These are phyloP conservation scores for Cyanistes caeruleus DNA, from an alignment of 2,113 vertebrate species.

Conservation along the genomic window DNA sequence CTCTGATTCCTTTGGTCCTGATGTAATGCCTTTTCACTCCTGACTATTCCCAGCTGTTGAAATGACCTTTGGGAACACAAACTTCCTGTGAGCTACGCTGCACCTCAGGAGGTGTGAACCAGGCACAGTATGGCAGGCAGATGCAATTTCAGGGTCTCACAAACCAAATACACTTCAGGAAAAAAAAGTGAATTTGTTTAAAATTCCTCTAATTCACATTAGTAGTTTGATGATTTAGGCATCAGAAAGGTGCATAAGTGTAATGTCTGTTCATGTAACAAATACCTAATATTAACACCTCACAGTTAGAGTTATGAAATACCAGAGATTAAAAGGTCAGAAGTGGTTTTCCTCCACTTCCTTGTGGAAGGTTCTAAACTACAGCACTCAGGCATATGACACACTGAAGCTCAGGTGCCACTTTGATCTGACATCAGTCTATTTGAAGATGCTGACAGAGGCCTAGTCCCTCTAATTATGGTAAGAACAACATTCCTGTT, in stretches of 20 bases:
- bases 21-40: not conserved
- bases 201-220: not conserved
- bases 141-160: not conserved
- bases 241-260: not conserved
- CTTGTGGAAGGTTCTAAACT: not conserved
- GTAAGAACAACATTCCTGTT: not conserved
- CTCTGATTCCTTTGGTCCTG: not conserved
- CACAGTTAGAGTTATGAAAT: not conserved
- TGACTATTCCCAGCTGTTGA: not conserved
- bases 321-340: not conserved
- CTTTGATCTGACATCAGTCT: not conserved
- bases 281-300: not conserved
- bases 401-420: not conserved
- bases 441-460: not conserved
- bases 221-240: not conserved
- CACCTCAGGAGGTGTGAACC: not conserved
- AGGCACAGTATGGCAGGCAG: not conserved
- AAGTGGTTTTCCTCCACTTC: not conserved
- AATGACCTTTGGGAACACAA: not conserved
- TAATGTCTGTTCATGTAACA: not conserved
- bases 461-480: not conserved
- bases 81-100: not conserved
- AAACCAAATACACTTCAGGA: not conserved
- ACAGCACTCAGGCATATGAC: fast-evolving
- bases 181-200: not conserved